Evolutionary conservation across 2,797 vertebrate genomes (phyloP).

Genomic region (Apogon hyalosoma): DNA sequence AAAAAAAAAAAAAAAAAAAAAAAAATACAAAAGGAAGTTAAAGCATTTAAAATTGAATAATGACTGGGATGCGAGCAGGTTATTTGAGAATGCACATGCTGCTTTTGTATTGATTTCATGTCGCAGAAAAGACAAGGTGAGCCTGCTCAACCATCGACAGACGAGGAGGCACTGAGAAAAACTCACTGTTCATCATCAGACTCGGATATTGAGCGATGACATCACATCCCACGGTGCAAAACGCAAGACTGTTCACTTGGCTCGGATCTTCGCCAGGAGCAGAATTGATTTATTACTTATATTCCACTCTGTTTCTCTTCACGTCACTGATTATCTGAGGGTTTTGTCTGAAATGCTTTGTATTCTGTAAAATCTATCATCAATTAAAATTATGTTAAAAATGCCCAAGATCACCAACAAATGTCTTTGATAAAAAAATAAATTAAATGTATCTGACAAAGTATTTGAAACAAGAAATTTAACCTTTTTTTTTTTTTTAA

Average conservation of each 20-base stretch:
- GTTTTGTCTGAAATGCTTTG: too few species aligned
- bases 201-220: slow-evolving; percentile 67
- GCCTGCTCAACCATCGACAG: slow-evolving; percentile 62
- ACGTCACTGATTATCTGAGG: slow-evolving; percentile 32
- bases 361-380: too few species aligned
- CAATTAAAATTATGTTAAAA: too few species aligned
- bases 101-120: slow-evolving; percentile 62
- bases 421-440: too few species aligned
- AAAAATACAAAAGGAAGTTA: neutral
- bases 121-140: slow-evolving; percentile 59
- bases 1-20: slow-evolving; percentile 34
- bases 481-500: too few species aligned
- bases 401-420: too few species aligned
- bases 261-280: slow-evolving; percentile 30
- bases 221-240: slow-evolving; percentile 55
- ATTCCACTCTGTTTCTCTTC: slow-evolving; percentile 36
- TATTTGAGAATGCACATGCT: slow-evolving; percentile 45
- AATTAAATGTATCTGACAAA: too few species aligned
- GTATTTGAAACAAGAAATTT: too few species aligned
- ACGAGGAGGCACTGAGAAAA: slow-evolving; percentile 58
- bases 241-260: slow-evolving; percentile 55
- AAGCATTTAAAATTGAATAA: slow-evolving; percentile 48
- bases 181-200: slow-evolving; percentile 63
- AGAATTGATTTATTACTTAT: slow-evolving; percentile 51
- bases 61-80: slow-evolving; percentile 49